Conservation (phyloP, 2,888 invertebrate species). For the Lasiommata megera region DNA sequence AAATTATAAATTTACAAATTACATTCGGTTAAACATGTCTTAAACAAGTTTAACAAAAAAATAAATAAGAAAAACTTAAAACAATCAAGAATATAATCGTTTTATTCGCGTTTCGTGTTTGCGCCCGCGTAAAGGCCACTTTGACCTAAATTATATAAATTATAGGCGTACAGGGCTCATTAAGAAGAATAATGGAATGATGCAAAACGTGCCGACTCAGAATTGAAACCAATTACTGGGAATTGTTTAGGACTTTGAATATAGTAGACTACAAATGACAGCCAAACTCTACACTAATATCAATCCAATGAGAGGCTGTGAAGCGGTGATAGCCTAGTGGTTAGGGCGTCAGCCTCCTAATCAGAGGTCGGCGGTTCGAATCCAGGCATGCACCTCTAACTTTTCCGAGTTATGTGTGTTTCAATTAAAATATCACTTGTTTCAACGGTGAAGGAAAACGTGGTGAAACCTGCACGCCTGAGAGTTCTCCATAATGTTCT, state of each 20-base stretch:
- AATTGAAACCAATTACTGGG: constrained; percentile 38
- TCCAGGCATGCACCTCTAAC: too few relatives aligned
- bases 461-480: too few relatives aligned
- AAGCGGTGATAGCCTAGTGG: too few relatives aligned
- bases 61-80: neutral
- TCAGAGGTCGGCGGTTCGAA: too few relatives aligned
- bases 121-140: constrained; percentile 20
- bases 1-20: neutral
- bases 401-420: too few relatives aligned
- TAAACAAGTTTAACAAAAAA: neutral
- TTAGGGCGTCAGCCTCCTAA: too few relatives aligned
- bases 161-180: constrained; percentile 26
- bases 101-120: constrained; percentile 20
- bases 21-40: neutral
- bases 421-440: too few relatives aligned
- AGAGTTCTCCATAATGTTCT: too few relatives aligned
- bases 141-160: constrained; percentile 29
- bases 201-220: constrained; percentile 43
- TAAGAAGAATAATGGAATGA: constrained; percentile 30
- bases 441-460: too few relatives aligned
- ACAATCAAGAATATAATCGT: constrained; percentile 19
- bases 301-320: too few relatives aligned
- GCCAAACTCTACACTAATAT: neutral
- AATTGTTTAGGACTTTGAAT: constrained; percentile 16
- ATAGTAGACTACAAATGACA: constrained; percentile 2